These are phyloP conservation scores for Silurus asotus DNA, from an alignment of 2,113 vertebrate species.

Conservation along the genomic window DNA sequence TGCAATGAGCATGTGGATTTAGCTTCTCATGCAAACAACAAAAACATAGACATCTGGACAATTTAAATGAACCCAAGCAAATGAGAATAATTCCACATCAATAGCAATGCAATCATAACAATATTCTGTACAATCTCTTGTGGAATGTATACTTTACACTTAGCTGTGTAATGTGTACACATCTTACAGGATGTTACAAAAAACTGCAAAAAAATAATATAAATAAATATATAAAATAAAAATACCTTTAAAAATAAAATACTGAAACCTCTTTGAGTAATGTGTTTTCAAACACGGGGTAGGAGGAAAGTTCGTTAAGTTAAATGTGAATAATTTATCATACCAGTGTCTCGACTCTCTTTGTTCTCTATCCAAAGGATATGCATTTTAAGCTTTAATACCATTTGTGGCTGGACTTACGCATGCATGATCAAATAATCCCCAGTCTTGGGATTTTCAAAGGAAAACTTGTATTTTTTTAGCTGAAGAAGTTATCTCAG, in stretches of 20 bases:
- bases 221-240: too few relatives aligned
- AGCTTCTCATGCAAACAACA: constrained; percentile 4
- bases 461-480: constrained; percentile 59
- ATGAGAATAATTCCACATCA: neutral
- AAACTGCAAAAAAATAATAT: neutral
- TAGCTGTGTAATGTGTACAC: neutral
- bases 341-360: constrained; percentile 64
- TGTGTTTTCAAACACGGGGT: constrained; percentile 57
- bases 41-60: constrained; percentile 5
- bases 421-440: constrained; percentile 75
- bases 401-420: constrained; percentile 71
- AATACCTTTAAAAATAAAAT: constrained; percentile 41
- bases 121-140: neutral
- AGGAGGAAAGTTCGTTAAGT: constrained; percentile 61
- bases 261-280: constrained; percentile 61
- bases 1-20: neutral
- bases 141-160: neutral
- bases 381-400: constrained; percentile 69
- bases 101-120: neutral
- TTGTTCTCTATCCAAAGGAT: constrained; percentile 73
- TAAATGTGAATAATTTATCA: constrained; percentile 76
- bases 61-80: neutral
- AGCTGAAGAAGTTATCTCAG: constrained; percentile 60
- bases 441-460: constrained; percentile 67
- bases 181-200: neutral